Conservation (phyloP, 1,140 invertebrate species). For the Sycophila sp. region DNA sequence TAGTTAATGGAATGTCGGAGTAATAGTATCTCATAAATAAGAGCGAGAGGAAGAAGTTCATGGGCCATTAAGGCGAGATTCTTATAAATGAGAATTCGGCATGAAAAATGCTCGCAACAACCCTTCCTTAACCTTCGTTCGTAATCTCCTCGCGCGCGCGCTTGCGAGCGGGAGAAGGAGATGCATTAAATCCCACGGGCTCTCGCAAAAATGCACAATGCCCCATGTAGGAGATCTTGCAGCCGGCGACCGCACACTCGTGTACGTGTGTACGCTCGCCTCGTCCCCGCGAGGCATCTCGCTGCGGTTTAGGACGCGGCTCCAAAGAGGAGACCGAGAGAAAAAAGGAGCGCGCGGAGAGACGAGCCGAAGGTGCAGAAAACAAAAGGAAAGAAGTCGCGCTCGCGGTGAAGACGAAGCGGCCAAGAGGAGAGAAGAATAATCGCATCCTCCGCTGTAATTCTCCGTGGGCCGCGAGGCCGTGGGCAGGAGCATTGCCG, state of each 20-base stretch:
- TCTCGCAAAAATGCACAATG: background rate
- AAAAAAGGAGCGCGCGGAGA: slow-evolving; percentile 5
- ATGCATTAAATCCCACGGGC: background rate
- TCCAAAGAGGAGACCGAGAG: slow-evolving; percentile 4
- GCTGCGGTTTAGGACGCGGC: background rate
- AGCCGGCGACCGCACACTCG: background rate
- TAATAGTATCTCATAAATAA: too few species aligned
- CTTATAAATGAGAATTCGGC: too few species aligned
- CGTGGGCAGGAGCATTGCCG: slow-evolving; percentile 49
- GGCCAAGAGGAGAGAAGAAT: slow-evolving; percentile 15
- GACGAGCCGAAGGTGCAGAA: slow-evolving; percentile 6
- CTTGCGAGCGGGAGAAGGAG: too few species aligned
- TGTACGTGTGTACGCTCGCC: background rate
- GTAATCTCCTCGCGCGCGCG: background rate
- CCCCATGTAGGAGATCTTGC: background rate
- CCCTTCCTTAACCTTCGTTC: background rate
- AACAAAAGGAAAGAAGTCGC: slow-evolving; percentile 32
- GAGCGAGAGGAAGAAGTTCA: too few species aligned
- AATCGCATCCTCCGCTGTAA: slow-evolving; percentile 33
- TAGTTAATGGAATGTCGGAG: too few species aligned
- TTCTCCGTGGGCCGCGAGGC: slow-evolving; percentile 9
- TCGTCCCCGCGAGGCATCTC: background rate
- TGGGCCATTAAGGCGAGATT: too few species aligned
- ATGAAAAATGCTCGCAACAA: too few species aligned
- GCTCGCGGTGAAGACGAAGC: background rate